Evolutionary conservation across 2,888 invertebrate genomes (phyloP).

Genomic region (Drosophila putrida): DNA sequence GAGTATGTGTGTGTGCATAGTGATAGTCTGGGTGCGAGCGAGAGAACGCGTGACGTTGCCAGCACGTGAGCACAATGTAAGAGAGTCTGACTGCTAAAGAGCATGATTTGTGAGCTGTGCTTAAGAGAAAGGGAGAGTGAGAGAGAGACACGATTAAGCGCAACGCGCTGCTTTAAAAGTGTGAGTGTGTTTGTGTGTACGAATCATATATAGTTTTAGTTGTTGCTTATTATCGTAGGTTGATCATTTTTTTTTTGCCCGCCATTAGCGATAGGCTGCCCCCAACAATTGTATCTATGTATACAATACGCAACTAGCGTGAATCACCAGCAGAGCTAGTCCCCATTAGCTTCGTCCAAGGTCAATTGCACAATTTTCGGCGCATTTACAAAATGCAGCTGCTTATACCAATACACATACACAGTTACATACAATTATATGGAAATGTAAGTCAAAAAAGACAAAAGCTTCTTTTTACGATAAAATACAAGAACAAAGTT

Average conservation of each 20-base stretch:
- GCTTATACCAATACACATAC: not conserved
- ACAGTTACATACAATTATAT: not conserved
- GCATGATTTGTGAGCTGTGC: slow-evolving; percentile 29
- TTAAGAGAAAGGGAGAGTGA: slow-evolving; percentile 35
- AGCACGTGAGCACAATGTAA: slow-evolving; percentile 67
- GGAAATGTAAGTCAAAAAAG: not conserved
- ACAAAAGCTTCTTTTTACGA: not conserved
- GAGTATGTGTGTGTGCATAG: too few species aligned
- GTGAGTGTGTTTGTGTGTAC: not conserved
- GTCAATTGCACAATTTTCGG: slow-evolving; percentile 47
- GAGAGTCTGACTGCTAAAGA: slow-evolving; percentile 36
- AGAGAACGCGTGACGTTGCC: slow-evolving; percentile 38
- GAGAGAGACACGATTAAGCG: slow-evolving; percentile 21
- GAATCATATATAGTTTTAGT: slow-evolving; percentile 15
- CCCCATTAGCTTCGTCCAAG: slow-evolving; percentile 31
- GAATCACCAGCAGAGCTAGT: slow-evolving; percentile 21
- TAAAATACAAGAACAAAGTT: slow-evolving; percentile 19
- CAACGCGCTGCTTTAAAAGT: slow-evolving; percentile 21
- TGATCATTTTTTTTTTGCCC: slow-evolving; percentile 13
- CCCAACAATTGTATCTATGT: slow-evolving; percentile 9
- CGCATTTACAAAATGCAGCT: slow-evolving; percentile 29
- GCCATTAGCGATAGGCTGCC: slow-evolving; percentile 27
- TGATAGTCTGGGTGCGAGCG: slow-evolving; percentile 15
- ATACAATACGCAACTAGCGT: slow-evolving; percentile 7
- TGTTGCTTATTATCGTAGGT: slow-evolving; percentile 21